Percentiles rank a stretch among this genome's conserved stretches.
These are phyloP conservation scores for Xiphias gladius DNA, from an alignment of 2,113 vertebrate genomes.

Conservation along the genomic window DNA sequence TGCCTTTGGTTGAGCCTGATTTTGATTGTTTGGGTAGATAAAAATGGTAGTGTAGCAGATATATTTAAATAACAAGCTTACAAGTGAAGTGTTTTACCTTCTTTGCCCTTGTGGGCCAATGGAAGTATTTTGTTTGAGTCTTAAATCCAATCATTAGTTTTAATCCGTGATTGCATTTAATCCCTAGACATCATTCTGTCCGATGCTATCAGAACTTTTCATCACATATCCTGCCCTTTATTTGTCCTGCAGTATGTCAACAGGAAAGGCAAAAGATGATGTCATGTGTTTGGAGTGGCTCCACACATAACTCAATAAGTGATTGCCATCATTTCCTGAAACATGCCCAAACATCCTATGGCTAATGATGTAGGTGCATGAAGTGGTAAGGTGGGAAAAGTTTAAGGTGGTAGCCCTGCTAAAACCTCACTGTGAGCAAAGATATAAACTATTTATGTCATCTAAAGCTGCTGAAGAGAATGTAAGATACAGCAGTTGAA, in stretches of 20 bases:
- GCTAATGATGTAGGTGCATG: slow-evolving; percentile 28
- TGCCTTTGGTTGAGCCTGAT: slow-evolving; percentile 10
- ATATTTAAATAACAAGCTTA: not conserved
- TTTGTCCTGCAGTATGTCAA: slow-evolving; percentile 66
- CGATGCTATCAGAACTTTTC: slow-evolving; percentile 31
- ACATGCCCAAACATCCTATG: slow-evolving; percentile 59
- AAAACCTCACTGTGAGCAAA: slow-evolving; percentile 1
- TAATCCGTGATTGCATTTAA: slow-evolving; percentile 19
- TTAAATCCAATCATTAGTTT: not conserved
- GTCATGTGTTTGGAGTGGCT: slow-evolving; percentile 66
- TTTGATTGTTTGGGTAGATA: slow-evolving; percentile 23
- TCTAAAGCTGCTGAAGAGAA: not conserved
- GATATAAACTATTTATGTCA: not conserved
- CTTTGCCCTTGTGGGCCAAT: not conserved
- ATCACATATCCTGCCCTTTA: slow-evolving; percentile 38
- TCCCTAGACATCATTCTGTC: not conserved
- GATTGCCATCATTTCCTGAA: slow-evolving; percentile 63
- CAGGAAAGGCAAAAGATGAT: slow-evolving; percentile 73
- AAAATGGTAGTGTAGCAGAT: not conserved
- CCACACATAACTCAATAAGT: slow-evolving; percentile 44
- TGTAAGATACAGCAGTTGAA: slow-evolving; percentile 24
- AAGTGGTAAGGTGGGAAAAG: slow-evolving; percentile 6
- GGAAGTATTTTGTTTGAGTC: not conserved
- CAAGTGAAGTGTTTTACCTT: not conserved
- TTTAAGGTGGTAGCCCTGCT: slow-evolving; percentile 13